Conservation (phyloP, 2,888 invertebrate genomes). For the Dolichopus griseipennis region DNA sequence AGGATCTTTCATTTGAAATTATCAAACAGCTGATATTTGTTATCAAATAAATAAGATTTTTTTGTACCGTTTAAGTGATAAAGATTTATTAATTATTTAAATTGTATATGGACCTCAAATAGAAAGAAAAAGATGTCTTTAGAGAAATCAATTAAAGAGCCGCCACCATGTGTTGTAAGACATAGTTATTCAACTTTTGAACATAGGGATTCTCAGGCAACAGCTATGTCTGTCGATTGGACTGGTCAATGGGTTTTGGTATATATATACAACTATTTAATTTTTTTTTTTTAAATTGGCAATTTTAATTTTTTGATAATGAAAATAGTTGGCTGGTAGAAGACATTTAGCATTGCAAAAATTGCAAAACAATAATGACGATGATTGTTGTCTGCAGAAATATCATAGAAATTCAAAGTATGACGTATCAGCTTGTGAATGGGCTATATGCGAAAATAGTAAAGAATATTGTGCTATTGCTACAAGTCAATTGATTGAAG, state of each 20-base stretch:
- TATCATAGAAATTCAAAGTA: slow-evolving; percentile 85
- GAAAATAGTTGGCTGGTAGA: slow-evolving; percentile 25
- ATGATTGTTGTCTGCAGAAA: slow-evolving; percentile 54
- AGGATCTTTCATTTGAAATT: too few species aligned
- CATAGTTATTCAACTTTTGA: slow-evolving; percentile 48
- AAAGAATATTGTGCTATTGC: slow-evolving; percentile 80
- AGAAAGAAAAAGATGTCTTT: slow-evolving; percentile 28
- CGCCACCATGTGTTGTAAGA: slow-evolving; percentile 31
- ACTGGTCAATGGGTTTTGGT: slow-evolving; percentile 76
- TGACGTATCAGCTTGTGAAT: slow-evolving; percentile 86
- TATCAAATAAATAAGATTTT: neutral
- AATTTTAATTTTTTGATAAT: neutral
- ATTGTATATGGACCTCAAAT: too few species aligned
- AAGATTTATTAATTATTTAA: too few species aligned
- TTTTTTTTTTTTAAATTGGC: neutral
- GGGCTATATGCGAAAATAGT: slow-evolving; percentile 73
- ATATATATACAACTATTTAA: too few species aligned
- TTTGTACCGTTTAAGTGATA: too few species aligned
- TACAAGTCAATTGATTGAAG: slow-evolving; percentile 76
- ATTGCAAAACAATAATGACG: slow-evolving; percentile 52
- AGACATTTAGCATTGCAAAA: slow-evolving; percentile 69
- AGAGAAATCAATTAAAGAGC: slow-evolving; percentile 31
- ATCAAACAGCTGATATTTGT: neutral
- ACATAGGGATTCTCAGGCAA: slow-evolving; percentile 81
- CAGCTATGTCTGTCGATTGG: slow-evolving; percentile 84